Conservation (phyloP, 2,797 vertebrate genomes). For the Amazona finschi region DNA sequence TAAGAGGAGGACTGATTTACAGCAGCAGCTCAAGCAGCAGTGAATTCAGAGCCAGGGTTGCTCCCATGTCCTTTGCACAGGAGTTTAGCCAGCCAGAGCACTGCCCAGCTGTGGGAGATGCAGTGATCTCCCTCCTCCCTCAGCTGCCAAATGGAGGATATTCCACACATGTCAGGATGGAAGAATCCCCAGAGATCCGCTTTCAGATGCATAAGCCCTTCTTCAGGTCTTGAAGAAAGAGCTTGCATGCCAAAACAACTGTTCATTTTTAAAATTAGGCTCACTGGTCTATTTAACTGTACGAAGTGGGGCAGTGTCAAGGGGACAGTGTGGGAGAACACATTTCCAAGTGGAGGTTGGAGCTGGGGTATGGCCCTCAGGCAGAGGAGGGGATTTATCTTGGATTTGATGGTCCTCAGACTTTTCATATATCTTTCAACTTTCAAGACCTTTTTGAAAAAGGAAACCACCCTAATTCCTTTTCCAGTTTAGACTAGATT, state of each 20-base stretch:
- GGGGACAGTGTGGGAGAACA: not conserved
- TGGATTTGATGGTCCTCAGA: not conserved
- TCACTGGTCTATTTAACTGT: not conserved
- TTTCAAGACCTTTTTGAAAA: not conserved
- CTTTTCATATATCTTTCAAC: conserved; percentile 1
- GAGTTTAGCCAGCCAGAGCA: not conserved
- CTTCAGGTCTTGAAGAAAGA: not conserved
- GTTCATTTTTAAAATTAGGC: conserved; percentile 3
- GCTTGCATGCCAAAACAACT: accelerated
- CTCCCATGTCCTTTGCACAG: not conserved
- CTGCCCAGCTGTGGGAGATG: not conserved
- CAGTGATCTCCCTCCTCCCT: not conserved
- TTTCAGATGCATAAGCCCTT: not conserved
- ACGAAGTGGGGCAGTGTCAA: not conserved
- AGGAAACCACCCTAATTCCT: not conserved
- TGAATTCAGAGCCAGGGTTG: not conserved
- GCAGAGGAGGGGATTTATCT: not conserved
- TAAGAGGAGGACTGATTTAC: not conserved
- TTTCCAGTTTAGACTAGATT: not conserved
- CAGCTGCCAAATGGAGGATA: not conserved
- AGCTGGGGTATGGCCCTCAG: not conserved
- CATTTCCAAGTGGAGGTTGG: not conserved
- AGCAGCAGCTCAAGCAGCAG: not conserved
- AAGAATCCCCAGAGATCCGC: not conserved
- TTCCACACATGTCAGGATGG: not conserved